Evolutionary conservation across 2,888 invertebrate species (phyloP).

Genomic region (Theretra japonica): DNA sequence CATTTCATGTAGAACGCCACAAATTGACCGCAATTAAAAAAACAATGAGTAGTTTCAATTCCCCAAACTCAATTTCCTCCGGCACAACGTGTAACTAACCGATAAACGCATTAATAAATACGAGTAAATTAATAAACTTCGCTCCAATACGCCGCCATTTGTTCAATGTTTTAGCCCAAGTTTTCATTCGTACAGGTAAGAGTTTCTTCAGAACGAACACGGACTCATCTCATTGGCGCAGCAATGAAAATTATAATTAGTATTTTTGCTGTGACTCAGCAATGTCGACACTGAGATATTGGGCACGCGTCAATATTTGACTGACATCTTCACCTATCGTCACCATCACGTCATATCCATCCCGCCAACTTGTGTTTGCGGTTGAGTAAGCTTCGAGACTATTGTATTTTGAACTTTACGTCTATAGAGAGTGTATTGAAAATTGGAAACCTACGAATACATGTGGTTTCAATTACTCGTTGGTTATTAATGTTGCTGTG

Average conservation of each 20-base stretch:
- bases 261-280: conserved; percentile 63
- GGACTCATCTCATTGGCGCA: conserved; percentile 38
- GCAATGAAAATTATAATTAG: conserved; percentile 75
- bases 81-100: conserved; percentile 74
- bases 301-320: conserved; percentile 80
- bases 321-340: conserved; percentile 81
- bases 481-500: conserved; percentile 64
- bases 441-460: conserved; percentile 27
- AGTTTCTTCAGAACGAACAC: conserved; percentile 32
- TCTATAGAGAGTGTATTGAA: neutral
- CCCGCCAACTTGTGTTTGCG: conserved; percentile 45
- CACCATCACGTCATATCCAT: conserved; percentile 71
- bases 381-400: conserved; percentile 33
- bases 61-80: conserved; percentile 83
- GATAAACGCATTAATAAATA: conserved; percentile 54
- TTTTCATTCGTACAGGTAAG: conserved; percentile 10
- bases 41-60: conserved; percentile 84
- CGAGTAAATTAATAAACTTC: conserved; percentile 33
- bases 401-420: conserved; percentile 52
- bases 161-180: neutral
- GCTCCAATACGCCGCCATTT: neutral
- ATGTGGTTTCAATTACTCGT: conserved; percentile 36
- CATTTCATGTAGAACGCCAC: conserved; percentile 80
- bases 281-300: conserved; percentile 61
- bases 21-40: conserved; percentile 83